A percentile compares a stretch with the other conserved stretches of the same genome.
These are phyloP conservation scores for Rhaphigaster nebulosa DNA, from an alignment of 2,888 invertebrate species.

Conservation along the genomic window DNA sequence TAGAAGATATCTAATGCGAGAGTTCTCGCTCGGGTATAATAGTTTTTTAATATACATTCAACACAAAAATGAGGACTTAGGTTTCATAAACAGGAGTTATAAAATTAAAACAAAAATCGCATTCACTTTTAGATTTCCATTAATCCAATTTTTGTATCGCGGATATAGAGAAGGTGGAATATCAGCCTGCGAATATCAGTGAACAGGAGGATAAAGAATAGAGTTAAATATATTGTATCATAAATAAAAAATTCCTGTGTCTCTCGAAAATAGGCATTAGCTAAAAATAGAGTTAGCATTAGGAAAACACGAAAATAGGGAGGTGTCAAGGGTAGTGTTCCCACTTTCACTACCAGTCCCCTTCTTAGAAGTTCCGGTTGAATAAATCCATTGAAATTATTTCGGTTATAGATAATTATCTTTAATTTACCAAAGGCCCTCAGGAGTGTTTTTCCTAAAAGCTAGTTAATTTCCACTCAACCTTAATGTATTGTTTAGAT, in stretches of 20 bases:
- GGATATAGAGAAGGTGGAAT: no score
- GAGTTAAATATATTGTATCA: not conserved
- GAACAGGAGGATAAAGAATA: not conserved
- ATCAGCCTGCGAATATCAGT: no score
- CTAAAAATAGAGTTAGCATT: not conserved
- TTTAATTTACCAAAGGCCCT: not conserved
- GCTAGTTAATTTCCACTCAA: not conserved
- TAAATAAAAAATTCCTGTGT: not conserved
- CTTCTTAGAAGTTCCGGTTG: not conserved
- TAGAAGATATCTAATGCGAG: no score
- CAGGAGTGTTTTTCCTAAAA: not conserved
- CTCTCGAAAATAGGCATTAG: not conserved
- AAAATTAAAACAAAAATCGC: no score
- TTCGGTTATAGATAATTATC: not conserved
- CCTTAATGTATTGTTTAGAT: not conserved
- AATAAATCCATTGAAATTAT: not conserved
- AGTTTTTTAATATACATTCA: no score
- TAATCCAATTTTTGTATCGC: no score
- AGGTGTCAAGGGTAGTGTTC: constrained; percentile 1
- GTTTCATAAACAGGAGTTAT: no score
- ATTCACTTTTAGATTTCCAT: no score
- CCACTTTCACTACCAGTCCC: not conserved
- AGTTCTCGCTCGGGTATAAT: no score
- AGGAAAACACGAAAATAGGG: constrained; percentile 21
- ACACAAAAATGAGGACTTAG: no score